Evolutionary conservation across 2,888 invertebrate genomes (phyloP).

Genomic region (Drosophila quinaria): DNA sequence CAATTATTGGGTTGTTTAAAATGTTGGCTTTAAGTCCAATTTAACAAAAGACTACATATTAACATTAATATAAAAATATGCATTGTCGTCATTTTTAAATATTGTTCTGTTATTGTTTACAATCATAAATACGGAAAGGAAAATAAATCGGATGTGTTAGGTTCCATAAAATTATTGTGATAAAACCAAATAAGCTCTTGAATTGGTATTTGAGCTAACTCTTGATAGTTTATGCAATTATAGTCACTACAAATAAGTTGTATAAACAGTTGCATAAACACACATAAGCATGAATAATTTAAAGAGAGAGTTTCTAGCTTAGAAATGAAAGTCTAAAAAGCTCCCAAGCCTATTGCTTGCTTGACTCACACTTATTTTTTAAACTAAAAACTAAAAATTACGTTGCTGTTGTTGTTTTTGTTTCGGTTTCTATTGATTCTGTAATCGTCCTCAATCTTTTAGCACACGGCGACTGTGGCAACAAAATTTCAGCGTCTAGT

Average conservation of each 20-base stretch:
- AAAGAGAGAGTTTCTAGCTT: constrained; percentile 40
- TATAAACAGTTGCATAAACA: constrained; percentile 42
- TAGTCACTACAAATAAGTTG: constrained; percentile 35
- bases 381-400: constrained; percentile 68
- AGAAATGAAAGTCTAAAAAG: constrained; percentile 46
- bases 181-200: constrained; percentile 16
- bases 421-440: constrained; percentile 53
- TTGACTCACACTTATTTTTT: constrained; percentile 47
- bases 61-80: constrained; percentile 15
- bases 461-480: constrained; percentile 78
- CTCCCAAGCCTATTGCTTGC: constrained; percentile 37
- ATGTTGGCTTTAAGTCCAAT: constrained; percentile 51
- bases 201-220: constrained; percentile 24
- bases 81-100: constrained; percentile 38
- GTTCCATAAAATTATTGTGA: constrained; percentile 31
- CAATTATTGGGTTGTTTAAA: constrained; percentile 57
- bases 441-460: constrained; percentile 73
- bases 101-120: constrained; percentile 41
- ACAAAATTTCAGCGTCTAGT: constrained; percentile 77
- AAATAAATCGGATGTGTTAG: constrained; percentile 27
- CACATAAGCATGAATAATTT: constrained; percentile 42
- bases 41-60: constrained; percentile 56
- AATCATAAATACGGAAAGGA: constrained; percentile 28
- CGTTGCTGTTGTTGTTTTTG: constrained; percentile 52
- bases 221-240: constrained; percentile 23